Percentiles rank a stretch among this genome's conserved stretches.
phyloP scores from a whole-genome alignment of 64 coral and sea anemone species.

The Actinia tenebrosa region DNA sequence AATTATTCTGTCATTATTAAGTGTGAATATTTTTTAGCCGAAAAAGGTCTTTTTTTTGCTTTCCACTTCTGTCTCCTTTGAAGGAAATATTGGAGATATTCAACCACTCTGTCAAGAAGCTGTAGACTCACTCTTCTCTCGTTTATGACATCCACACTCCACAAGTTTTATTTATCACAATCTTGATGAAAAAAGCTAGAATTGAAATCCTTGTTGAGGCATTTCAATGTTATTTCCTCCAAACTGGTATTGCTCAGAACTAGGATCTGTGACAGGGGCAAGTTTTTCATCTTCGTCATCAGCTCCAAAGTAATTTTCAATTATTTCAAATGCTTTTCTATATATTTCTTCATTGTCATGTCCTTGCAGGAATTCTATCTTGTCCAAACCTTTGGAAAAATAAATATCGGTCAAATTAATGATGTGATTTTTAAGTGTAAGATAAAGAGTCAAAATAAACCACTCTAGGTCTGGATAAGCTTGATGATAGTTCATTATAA shows the following conservation, averaged over 20 bases:
- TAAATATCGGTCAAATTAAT: not conserved
- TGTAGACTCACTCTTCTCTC: not conserved
- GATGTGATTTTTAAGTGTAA: no score
- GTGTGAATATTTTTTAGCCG: not conserved
- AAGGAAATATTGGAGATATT: not conserved
- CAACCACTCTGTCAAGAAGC: not conserved
- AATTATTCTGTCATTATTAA: not conserved
- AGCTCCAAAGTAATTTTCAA: conserved; percentile 86
- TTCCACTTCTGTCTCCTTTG: not conserved
- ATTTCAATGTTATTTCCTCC: conserved; percentile 49
- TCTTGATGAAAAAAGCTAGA: conserved; percentile 36
- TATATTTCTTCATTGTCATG: conserved; percentile 99
- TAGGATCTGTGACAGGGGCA: conserved; percentile 54
- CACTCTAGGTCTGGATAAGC: no score
- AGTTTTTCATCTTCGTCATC: conserved; percentile 95
- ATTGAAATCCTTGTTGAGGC: conserved; percentile 88
- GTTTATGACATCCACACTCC: not conserved
- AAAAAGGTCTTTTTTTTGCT: not conserved
- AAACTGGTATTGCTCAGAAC: conserved; percentile 81
- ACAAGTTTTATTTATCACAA: not conserved
- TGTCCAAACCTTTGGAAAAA: conserved; percentile 76
- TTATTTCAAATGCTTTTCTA: conserved; percentile 91
- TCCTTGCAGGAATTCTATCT: conserved; percentile 98
- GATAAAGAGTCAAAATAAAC: no score
- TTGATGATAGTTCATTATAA: no score